Evolutionary conservation across 2,113 vertebrate genomes (phyloP).

Genomic region (Platanista minor): DNA sequence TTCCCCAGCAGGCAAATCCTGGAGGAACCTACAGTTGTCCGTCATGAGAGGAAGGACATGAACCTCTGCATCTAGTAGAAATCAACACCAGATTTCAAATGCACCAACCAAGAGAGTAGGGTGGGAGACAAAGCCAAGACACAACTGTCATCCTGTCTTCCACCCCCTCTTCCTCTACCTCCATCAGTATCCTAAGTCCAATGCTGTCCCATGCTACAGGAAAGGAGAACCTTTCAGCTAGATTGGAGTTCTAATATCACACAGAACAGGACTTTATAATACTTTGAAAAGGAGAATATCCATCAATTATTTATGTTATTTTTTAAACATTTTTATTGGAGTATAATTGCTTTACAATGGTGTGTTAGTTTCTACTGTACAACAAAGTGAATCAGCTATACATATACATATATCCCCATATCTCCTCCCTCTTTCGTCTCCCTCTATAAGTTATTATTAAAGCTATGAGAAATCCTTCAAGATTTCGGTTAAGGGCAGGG

Average conservation of each 20-base stretch:
- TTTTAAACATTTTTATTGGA: too few relatives aligned
- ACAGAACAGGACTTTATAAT: neutral
- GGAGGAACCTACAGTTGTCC: neutral
- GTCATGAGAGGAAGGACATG: neutral
- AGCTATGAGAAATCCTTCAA: neutral
- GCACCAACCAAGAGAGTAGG: neutral
- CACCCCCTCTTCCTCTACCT: neutral
- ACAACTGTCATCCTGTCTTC: neutral
- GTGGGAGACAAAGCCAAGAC: neutral
- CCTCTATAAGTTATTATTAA: neutral
- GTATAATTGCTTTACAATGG: too few relatives aligned
- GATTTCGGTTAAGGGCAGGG: neutral
- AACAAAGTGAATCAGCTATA: too few relatives aligned
- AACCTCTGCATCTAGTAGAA: neutral
- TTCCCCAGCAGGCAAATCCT: neutral
- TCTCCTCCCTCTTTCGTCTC: too few relatives aligned
- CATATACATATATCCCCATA: too few relatives aligned
- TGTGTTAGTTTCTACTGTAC: too few relatives aligned
- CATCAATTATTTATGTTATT: neutral
- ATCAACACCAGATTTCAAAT: neutral
- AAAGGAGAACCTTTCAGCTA: neutral
- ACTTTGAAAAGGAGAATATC: neutral
- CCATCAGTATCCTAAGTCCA: neutral
- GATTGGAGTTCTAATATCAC: neutral
- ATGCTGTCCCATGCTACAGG: neutral